Evolutionary conservation across 64 coral and sea anemone genomes (phyloP), one percentile per base, ranked within the genome.

Genomic region (Astreopora myriophthalma): DNA sequence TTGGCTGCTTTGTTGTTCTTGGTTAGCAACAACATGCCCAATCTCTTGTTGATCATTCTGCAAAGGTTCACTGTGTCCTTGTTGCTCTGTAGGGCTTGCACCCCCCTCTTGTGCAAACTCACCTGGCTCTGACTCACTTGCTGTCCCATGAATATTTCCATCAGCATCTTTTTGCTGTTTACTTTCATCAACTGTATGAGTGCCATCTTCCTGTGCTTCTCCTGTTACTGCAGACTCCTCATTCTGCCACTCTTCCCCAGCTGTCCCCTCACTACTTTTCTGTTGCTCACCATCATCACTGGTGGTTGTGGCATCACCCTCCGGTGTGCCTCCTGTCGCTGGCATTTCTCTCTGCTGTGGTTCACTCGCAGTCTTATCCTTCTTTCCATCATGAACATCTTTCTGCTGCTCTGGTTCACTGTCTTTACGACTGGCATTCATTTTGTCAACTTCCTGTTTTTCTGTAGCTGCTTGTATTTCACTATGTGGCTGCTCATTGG

Each of bases 401-500:
- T 3, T 55, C 51, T 46, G 5, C 11, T 46, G 5, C 42, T 55
- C 51, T 55, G 51, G 16, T 55, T 55, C 51, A 55, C 17, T 14
- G 12, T 55, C 51, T 20, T 10, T 55, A 16, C 17, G 51, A 55
- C 3, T 55, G 3, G 12, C 51, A 3, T 73, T 73, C 34, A 11
- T 9, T 17, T 75, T 22, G 6, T 20, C 38, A 40, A 30, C 40
- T 20, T 11, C 76, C 38, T 78, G 79, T 48, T 3, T 11, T 79
- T 81, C 92, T 68, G 35, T 2, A 40, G 51, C 40, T 20, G 19
- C 76, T 65, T 78, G 79, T 48, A 8, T 11, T 79, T 81, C 92
- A 79, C 4, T 17, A 16, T 75, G 13, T 17, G 34, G 3, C 17
- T 57, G n/a, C n/a, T n/a, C n/a, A n/a, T n/a, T n/a, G n/a, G n/a